Base-by-base conservation (phyloP, 2,888 invertebrate species). In the Arenicola marina region DNA sequence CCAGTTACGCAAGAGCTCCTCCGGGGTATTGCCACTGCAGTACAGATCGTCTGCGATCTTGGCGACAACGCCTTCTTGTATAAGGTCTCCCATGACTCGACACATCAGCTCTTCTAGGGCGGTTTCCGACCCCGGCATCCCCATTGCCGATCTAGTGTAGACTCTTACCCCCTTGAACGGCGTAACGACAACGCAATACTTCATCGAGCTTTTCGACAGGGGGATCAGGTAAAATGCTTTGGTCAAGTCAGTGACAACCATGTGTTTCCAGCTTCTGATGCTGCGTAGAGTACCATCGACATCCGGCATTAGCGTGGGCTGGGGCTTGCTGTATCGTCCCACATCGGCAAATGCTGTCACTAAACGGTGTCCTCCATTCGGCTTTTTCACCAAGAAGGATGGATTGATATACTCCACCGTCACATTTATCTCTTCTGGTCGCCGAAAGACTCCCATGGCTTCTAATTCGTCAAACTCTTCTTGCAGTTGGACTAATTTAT, bases 361-460 rank as follows among this genome's bases (percentile, higher is more conserved):
- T 15, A 38, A n/a, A 11, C 43, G 11, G 43, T 15, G n/a, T 15
- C 43, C 43, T n/a, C 43, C 43, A 38, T n/a, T 38, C 43, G 43
- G n/a, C 43, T 38, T 38, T 45, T 68, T 71, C 0, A 73, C 65
- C 11, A 74, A 61, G 51, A 73, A 74, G 2, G 70, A 69, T 0
- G 72, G 74, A 51, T 71, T 73, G 11, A 73, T 33, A 31, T 74
- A 73, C 34, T 74, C 71, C 3, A 66, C 68, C 2, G 45, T 55
- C 1, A 65, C 38, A 32, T 56, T 64, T 18, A 63, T 38, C 51
- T 66, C 61, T 58, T 71, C 71, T 26, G 70, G 70, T 7, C 56
- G 48, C 2, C 29, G 34, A 34, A 69, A 67, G 1, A 73, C 70
- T n/a, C 69, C 65, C 21, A 63, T 24, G 0, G 26, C 18, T 57